These are phyloP conservation scores for Ridgeia piscesae DNA, from an alignment of 1,140 invertebrate species.

Conservation along the genomic window DNA sequence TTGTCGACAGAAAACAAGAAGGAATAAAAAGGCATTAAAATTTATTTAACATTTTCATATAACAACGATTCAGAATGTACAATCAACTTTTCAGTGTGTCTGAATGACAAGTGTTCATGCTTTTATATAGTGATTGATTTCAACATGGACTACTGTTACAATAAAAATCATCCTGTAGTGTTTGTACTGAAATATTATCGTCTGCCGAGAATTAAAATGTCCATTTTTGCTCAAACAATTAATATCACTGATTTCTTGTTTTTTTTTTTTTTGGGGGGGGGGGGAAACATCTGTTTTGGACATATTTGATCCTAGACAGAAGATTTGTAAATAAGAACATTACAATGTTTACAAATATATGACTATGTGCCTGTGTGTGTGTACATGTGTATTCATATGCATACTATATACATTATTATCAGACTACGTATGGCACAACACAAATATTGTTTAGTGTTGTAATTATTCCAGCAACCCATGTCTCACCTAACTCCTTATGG, in stretches of 20 bases:
- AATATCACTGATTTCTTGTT: too few relatives aligned
- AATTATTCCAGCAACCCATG: not conserved
- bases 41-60: not conserved
- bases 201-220: too few relatives aligned
- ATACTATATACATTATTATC: not conserved
- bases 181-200: not conserved
- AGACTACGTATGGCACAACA: not conserved
- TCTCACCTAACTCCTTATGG: not conserved
- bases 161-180: not conserved
- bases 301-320: too few relatives aligned
- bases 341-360: not conserved
- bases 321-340: not conserved
- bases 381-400: not conserved
- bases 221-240: too few relatives aligned
- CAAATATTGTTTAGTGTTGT: not conserved
- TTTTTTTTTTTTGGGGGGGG: too few relatives aligned
- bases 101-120: not conserved
- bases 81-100: not conserved
- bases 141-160: not conserved
- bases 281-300: too few relatives aligned
- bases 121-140: not conserved
- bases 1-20: too few relatives aligned
- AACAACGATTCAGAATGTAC: not conserved
- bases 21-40: not conserved
- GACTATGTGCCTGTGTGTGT: not conserved